Base-by-base conservation (phyloP, 2,888 invertebrate genomes). In the Anarsia innoxiella region DNA sequence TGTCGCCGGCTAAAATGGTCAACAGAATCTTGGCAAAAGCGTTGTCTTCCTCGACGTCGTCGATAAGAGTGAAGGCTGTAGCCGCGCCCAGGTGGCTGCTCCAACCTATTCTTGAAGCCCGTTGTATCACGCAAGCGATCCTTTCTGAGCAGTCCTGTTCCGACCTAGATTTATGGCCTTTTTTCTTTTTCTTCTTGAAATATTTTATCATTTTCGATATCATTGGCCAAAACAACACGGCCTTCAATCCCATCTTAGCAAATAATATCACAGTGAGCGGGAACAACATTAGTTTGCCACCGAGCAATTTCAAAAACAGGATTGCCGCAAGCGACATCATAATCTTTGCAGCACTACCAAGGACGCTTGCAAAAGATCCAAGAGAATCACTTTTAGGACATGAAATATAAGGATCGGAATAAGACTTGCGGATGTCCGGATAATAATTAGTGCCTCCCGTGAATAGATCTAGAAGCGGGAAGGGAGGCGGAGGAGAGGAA, bases 271-370 rank as follows among this genome's bases (percentile, higher is more conserved):
- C 51, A 16, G 73, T 60, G 12, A 82, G 44, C 1, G 86, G 85
- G 32, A 83, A 47, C 13, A 86, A 51, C 43, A 86, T 55, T 36
- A 85, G 49, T 59, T 86, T 86, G 12, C 74, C 77, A 12, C 64
- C 69, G 25, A 84, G 48, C 35, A 83, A 48, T 56, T 85, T 85
- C 13, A 86, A 45, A 41, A 82, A 60, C 13, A 71, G 63, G 41
- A 86, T 79, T 31, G 75, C 61, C 27, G 80, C 74, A 14, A 68
- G 74, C 2, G 85, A 79, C 43, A 85, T 49, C 73, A 85, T 70
- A 37, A 85, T 83, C 55, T 86, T 86, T 3, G 83, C 82, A 23
- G 80, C 78, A 46, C 77, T 85, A 2, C 74, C 74, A 34, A 84
- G 48, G 36, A 82, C 55, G 48, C 71, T 82, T 2, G 84, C 83